A percentile compares a stretch with the other conserved stretches of the same genome.
These are phyloP conservation scores for Psophia crepitans DNA, from an alignment of 2,113 vertebrate genomes.

Conservation along the genomic window DNA sequence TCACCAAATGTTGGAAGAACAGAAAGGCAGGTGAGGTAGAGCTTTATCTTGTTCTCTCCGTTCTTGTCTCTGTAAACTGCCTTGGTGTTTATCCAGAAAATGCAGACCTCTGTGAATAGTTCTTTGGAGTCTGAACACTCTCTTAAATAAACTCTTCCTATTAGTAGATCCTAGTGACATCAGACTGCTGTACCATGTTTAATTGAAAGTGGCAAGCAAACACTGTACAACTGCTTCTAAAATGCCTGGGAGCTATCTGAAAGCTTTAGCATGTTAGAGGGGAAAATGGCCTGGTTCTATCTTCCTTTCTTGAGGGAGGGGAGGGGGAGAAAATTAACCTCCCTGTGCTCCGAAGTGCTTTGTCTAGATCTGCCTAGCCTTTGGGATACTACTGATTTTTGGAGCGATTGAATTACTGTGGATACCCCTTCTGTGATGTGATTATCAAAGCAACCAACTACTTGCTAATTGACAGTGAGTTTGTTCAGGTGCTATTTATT, in stretches of 20 bases:
- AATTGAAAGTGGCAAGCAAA: constrained; percentile 60
- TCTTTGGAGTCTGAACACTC: neutral
- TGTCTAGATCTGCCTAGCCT: neutral
- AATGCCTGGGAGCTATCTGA: constrained; percentile 40
- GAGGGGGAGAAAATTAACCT: neutral
- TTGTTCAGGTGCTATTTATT: constrained; percentile 67
- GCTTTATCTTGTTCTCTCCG: neutral
- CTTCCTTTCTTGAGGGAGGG: neutral
- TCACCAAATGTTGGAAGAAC: neutral
- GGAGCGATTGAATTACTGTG: constrained; percentile 64
- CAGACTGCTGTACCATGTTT: constrained; percentile 38
- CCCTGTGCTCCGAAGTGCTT: neutral
- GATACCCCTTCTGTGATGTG: constrained; percentile 50
- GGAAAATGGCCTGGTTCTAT: constrained; percentile 31
- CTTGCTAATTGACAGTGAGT: constrained; percentile 66
- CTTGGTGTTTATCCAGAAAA: neutral
- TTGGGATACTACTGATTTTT: constrained; percentile 30
- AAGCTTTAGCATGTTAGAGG: constrained; percentile 52
- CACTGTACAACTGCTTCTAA: constrained; percentile 25
- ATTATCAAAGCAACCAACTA: constrained; percentile 66
- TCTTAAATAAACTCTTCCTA: neutral
- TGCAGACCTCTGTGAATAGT: neutral
- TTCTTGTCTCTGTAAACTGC: neutral
- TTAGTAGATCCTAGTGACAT: neutral
- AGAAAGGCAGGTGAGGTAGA: neutral